Percentiles rank a stretch among this genome's conserved stretches.
These are phyloP conservation scores for Sander vitreus DNA, from an alignment of 2,113 vertebrate species.

Conservation along the genomic window DNA sequence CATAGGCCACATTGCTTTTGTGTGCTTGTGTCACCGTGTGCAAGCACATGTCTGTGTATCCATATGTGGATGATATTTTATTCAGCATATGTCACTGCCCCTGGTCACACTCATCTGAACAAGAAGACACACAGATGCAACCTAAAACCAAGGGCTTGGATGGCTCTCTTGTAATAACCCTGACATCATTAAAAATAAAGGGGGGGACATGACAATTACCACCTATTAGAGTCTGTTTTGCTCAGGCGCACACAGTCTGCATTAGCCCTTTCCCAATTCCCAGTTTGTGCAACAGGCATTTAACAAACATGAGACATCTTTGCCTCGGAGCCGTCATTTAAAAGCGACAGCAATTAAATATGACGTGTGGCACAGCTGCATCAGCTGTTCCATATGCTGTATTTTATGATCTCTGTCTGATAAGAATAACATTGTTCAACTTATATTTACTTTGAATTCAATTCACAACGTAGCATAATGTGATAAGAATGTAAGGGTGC, in stretches of 20 bases:
- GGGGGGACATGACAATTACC: slow-evolving; percentile 80
- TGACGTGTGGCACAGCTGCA: too few species aligned
- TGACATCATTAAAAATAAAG: slow-evolving; percentile 82
- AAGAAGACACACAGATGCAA: slow-evolving; percentile 73
- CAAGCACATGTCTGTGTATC: slow-evolving; percentile 31
- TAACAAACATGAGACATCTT: too few species aligned
- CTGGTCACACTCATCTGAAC: slow-evolving; percentile 76
- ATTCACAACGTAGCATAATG: too few species aligned
- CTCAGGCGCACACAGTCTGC: slow-evolving; percentile 38
- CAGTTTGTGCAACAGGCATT: too few species aligned
- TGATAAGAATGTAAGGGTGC: too few species aligned
- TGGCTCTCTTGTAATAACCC: slow-evolving; percentile 80
- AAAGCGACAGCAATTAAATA: too few species aligned
- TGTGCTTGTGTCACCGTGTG: slow-evolving; percentile 10
- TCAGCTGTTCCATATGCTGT: too few species aligned
- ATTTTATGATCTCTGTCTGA: too few species aligned
- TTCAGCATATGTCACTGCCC: slow-evolving; percentile 74
- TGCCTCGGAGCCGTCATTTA: too few species aligned
- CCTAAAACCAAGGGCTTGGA: slow-evolving; percentile 66
- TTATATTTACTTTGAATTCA: too few species aligned
- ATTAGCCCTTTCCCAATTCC: too few species aligned
- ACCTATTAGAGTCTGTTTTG: slow-evolving; percentile 74
- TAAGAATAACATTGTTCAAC: too few species aligned
- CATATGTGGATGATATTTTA: slow-evolving; percentile 73
- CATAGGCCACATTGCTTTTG: slow-evolving; percentile 14